A percentile compares a stretch with the other conserved stretches of the same genome.
Conservation (phyloP, 2,888 invertebrate genomes). For the Epinotia brunnichana region DNA sequence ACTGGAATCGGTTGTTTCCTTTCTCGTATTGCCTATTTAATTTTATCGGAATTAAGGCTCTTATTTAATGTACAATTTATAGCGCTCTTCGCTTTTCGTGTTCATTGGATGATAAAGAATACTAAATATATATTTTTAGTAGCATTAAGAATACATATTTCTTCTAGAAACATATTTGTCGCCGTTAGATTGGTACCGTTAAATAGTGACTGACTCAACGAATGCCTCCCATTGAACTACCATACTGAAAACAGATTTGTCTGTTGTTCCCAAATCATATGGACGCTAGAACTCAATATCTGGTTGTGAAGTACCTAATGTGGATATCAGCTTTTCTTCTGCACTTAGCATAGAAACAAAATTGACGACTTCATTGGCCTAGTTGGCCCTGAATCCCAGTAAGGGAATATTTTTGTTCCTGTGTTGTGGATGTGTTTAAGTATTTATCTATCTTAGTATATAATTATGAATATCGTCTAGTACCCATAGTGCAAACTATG, state of each 20-base stretch:
- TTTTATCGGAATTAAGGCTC: neutral
- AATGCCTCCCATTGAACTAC: too few species aligned
- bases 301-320: neutral
- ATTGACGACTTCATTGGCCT: too few species aligned
- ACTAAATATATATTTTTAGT: too few species aligned
- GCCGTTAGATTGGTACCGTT: too few species aligned
- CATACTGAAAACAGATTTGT: too few species aligned
- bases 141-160: neutral
- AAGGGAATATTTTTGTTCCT: neutral
- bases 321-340: neutral
- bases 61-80: neutral
- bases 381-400: neutral
- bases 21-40: slow-evolving; percentile 10
- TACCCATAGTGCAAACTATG: too few species aligned
- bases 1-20: slow-evolving; percentile 13
- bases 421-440: too few species aligned
- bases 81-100: neutral
- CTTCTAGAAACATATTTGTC: neutral
- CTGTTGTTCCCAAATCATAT: too few species aligned
- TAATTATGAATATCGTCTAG: too few species aligned
- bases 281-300: neutral
- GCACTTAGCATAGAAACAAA: neutral
- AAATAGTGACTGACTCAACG: neutral
- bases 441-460: too few species aligned
- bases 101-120: neutral